Evolutionary conservation across 2,797 vertebrate species (phyloP).

Genomic region (Avahi laniger): DNA sequence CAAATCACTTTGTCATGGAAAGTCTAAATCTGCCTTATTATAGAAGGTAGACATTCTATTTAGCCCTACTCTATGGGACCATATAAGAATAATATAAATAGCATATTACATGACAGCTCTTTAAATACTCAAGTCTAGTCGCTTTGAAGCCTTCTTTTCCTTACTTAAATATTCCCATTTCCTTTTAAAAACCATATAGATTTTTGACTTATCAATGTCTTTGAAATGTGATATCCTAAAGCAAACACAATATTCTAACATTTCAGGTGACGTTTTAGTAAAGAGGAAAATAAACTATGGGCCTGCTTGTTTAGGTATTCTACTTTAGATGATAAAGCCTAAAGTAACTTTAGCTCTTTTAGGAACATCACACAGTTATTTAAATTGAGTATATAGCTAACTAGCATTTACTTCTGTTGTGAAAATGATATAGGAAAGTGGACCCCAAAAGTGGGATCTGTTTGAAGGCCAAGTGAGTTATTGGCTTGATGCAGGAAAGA

Average conservation of each 20-base stretch:
- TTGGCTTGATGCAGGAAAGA: no score
- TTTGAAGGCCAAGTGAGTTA: no score
- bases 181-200: neutral
- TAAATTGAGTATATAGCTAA: neutral
- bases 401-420: neutral
- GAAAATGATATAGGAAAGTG: neutral
- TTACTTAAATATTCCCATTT: neutral
- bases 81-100: neutral
- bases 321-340: neutral
- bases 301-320: neutral
- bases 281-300: neutral
- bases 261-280: neutral
- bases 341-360: neutral
- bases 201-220: neutral
- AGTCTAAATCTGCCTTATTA: neutral
- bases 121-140: neutral
- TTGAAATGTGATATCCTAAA: neutral
- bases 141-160: neutral
- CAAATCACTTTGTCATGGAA: neutral
- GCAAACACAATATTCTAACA: neutral
- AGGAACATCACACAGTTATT: neutral
- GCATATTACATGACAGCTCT: neutral
- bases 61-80: neutral
- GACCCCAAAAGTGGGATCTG: no score
- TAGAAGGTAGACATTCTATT: neutral